phyloP scores from a whole-genome alignment of 2,797 vertebrate species.

The Girardinus metallicus region DNA sequence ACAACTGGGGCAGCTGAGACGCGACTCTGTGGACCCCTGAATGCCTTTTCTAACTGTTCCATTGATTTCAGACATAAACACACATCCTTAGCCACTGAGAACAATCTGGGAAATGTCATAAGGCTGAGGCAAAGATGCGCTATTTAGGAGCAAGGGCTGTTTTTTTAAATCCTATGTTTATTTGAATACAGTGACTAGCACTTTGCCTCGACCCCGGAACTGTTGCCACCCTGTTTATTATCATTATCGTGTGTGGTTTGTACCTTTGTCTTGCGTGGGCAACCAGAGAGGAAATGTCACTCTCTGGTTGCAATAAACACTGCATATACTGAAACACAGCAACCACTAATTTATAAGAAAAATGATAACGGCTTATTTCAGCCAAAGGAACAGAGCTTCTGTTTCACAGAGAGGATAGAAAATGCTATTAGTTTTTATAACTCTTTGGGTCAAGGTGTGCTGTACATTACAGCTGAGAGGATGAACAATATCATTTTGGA shows the following conservation, averaged over 20 bases:
- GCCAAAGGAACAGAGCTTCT: slow-evolving; percentile 15
- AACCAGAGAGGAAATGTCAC: slow-evolving; percentile 60
- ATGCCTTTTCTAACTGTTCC: slow-evolving; percentile 24
- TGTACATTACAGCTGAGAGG: slow-evolving; percentile 1
- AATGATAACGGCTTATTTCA: slow-evolving; percentile 43
- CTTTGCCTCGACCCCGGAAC: slow-evolving; percentile 22
- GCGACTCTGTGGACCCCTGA: neutral
- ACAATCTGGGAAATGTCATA: slow-evolving; percentile 57
- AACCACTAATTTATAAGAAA: slow-evolving; percentile 25
- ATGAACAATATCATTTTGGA: neutral
- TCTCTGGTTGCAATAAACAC: slow-evolving; percentile 67
- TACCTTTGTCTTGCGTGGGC: too few species aligned
- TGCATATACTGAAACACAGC: slow-evolving; percentile 37
- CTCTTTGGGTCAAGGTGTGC: neutral
- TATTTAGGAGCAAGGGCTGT: slow-evolving; percentile 1
- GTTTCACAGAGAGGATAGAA: slow-evolving; percentile 7
- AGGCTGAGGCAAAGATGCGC: slow-evolving; percentile 28
- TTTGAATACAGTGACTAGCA: slow-evolving; percentile 8
- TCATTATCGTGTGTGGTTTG: slow-evolving; percentile 62
- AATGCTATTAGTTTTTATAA: slow-evolving; percentile 9
- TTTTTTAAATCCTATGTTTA: slow-evolving; percentile 17
- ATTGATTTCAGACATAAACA: slow-evolving; percentile 24
- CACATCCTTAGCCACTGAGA: slow-evolving; percentile 35
- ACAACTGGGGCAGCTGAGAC: slow-evolving; percentile 45
- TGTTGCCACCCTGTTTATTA: slow-evolving; percentile 57